A percentile compares a stretch with the other conserved stretches of the same genome.
Evolutionary conservation across 2,113 vertebrate species (phyloP).

Genomic region (Saguinus imperator): DNA sequence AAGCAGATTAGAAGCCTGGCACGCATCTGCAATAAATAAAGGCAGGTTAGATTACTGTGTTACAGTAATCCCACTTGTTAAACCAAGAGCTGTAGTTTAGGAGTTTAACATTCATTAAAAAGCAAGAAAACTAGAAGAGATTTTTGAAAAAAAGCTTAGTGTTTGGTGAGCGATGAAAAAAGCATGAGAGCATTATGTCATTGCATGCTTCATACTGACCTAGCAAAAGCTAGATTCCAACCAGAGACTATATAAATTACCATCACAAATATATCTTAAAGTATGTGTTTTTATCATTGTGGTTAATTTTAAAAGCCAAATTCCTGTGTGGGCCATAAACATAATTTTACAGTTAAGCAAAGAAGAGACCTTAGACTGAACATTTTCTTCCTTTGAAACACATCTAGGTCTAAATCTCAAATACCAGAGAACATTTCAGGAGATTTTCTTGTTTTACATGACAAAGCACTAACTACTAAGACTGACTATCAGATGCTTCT

Average conservation of each 20-base stretch:
- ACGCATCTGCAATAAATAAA: constrained; percentile 80
- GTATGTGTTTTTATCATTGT: not conserved
- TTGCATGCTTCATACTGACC: not conserved
- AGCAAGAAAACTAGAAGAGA: constrained; percentile 52
- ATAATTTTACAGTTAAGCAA: not conserved
- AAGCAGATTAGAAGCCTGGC: constrained; percentile 80
- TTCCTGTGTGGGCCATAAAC: not conserved
- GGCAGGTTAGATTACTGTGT: constrained; percentile 55
- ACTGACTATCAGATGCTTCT: not conserved
- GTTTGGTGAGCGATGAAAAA: not conserved
- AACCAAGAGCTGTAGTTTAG: constrained; percentile 39
- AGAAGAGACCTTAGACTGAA: not conserved
- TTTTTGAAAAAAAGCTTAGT: constrained; percentile 42
- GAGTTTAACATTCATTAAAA: constrained; percentile 62
- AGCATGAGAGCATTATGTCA: not conserved
- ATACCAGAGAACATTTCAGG: not conserved
- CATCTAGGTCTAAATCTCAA: not conserved
- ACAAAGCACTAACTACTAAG: not conserved
- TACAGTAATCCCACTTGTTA: constrained; percentile 3
- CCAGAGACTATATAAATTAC: not conserved
- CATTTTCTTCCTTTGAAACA: not conserved
- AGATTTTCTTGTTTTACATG: not conserved
- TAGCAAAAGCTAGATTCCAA: not conserved
- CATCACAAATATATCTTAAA: not conserved
- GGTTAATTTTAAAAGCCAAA: not conserved